Conservation (phyloP, 1,140 invertebrate species). For the Ceratitis capitata region DNA sequence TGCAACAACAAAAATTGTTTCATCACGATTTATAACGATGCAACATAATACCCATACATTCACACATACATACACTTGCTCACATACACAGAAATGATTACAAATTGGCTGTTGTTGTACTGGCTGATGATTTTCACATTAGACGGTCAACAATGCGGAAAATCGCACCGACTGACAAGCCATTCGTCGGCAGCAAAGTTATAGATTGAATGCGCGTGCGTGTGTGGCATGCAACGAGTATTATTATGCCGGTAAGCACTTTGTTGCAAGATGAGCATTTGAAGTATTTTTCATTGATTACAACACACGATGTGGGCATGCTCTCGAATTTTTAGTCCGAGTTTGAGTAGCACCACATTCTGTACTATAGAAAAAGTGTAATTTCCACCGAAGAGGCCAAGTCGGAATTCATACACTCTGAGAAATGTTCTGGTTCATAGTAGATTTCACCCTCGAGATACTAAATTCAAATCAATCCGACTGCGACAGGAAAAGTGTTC, state of each 20-base stretch:
- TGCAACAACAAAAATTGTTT: neutral
- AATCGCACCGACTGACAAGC: neutral
- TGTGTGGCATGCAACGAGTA: neutral
- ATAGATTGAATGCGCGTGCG: neutral
- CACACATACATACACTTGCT: neutral
- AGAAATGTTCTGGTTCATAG: neutral
- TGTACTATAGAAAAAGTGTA: neutral
- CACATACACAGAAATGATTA: neutral
- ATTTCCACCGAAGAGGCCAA: neutral
- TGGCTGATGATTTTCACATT: slow-evolving; percentile 38
- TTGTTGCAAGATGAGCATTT: too few relatives aligned
- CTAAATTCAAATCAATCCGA: too few relatives aligned
- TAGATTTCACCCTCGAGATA: too few relatives aligned
- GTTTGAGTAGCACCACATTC: neutral
- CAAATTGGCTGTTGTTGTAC: slow-evolving; percentile 6
- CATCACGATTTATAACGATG: slow-evolving; percentile 24
- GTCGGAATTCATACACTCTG: neutral
- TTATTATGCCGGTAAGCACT: neutral
- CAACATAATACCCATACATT: neutral
- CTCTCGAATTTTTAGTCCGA: neutral
- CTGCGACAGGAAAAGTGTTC: too few relatives aligned
- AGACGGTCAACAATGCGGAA: slow-evolving; percentile 32
- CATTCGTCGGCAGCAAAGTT: neutral
- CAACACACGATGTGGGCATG: neutral
- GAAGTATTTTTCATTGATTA: too few relatives aligned